Conservation (phyloP, 1,140 invertebrate species). For the Sogatella furcifera region DNA sequence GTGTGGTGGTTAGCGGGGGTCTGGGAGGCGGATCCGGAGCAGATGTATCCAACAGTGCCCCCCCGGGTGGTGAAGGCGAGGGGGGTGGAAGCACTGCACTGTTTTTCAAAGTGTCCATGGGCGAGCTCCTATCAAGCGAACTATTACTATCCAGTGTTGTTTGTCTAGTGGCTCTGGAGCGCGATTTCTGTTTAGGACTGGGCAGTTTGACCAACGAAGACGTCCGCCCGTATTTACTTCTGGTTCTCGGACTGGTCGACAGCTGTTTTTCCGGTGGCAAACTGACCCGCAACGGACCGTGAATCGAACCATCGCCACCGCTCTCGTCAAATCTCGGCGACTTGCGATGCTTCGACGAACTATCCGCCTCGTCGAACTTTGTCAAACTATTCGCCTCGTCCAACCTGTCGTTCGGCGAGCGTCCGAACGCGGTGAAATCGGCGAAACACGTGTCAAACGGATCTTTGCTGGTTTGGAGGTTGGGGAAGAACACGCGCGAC, state of each 20-base stretch:
- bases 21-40: conserved; percentile 61
- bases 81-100: conserved; percentile 10
- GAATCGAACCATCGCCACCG: conserved; percentile 3
- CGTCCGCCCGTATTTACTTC: conserved; percentile 17
- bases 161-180: conserved; percentile 23
- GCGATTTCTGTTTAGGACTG: conserved; percentile 34
- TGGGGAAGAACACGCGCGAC: conserved; percentile 10
- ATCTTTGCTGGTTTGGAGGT: conserved; percentile 34
- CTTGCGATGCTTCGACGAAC: conserved; percentile 3
- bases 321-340: conserved; percentile 5
- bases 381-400: not conserved
- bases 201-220: conserved; percentile 28
- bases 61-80: conserved; percentile 14
- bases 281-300: conserved; percentile 49
- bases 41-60: conserved; percentile 33
- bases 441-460: conserved; percentile 48
- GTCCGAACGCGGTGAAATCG: conserved; percentile 27
- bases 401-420: not conserved
- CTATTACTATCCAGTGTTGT: conserved; percentile 20
- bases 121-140: conserved; percentile 18
- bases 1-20: conserved; percentile 38
- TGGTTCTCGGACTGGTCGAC: conserved; percentile 21
- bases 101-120: conserved; percentile 20
- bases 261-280: conserved; percentile 47
- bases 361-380: not conserved